Base-by-base conservation (phyloP, 2,113 vertebrate species). In the Holacanthus passer region DNA sequence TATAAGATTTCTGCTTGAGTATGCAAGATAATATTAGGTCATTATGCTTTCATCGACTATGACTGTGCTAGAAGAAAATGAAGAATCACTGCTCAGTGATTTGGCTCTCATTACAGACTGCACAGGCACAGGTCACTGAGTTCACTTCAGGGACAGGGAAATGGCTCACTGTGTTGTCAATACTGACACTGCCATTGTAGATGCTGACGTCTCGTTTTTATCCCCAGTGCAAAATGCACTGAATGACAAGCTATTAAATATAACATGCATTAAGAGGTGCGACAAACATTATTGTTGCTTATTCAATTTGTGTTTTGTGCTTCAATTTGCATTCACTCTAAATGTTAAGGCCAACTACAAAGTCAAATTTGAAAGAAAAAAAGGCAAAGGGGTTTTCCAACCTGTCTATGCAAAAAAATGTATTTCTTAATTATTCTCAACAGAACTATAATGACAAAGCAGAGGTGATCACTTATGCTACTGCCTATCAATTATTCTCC, bases 61-160 rank as follows among this genome's bases (percentile, higher is more conserved):
- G 41, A 88, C 78, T 58, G 67, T 43, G 76, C 59, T 22, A 37
- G 41, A 79, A 58, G 13, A 77, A 84, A 78, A 76, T 63, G 63
- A 83, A 77, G 76, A 80, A 67, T 73, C 62, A 58, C 73, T 70
- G 82, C 73, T 83, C 45, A 43, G 67, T 77, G 82, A 76, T 63
- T 71, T 81, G 76, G 78, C 81, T 82, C 72, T 64, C 72, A 66
- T 83, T 76, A 65, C 77, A 82, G 68, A 47, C 64, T 78, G 67
- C 59, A 56, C 59, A 74, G 74, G 74, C 85, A 72, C 68, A 88
- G 87, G 89, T 87, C 89, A 87, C 20, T 48, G 58, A 75, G 90
- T 91, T 92, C 70, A 71, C 24, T 83, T n/a, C 77, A 43, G 39
- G 77, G 45, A 68, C 52, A 77, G 74, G 29, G 35, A 88, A 78